Evolutionary conservation across 1,140 invertebrate genomes (phyloP).

Genomic region (Drosophila miranda): DNA sequence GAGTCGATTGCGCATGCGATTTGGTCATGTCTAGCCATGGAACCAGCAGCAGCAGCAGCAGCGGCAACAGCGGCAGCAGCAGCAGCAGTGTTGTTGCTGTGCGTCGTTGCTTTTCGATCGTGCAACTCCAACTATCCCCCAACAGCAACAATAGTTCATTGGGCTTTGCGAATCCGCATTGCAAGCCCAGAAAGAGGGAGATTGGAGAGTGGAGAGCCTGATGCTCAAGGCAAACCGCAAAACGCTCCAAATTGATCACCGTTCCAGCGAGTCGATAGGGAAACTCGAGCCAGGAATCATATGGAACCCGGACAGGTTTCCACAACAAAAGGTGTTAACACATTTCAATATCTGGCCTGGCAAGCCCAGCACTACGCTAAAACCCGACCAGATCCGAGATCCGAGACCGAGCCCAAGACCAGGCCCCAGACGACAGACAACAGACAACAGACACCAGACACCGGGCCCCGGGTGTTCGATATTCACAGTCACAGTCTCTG

Average conservation of each 20-base stretch:
- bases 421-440: too few relatives aligned
- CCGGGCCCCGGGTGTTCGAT: constrained; percentile 7
- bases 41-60: constrained; percentile 14
- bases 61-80: not conserved
- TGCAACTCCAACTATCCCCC: constrained; percentile 34
- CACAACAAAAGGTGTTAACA: constrained; percentile 69
- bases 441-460: too few relatives aligned
- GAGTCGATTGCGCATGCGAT: constrained; percentile 49
- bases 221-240: constrained; percentile 72
- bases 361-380: not conserved
- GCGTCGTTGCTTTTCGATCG: constrained; percentile 14
- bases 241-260: constrained; percentile 27
- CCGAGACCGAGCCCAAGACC: not conserved
- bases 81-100: not conserved
- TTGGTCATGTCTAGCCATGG: constrained; percentile 40
- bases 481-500: constrained; percentile 3
- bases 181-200: constrained; percentile 45
- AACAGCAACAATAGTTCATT: constrained; percentile 73
- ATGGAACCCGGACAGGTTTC: constrained; percentile 51
- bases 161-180: constrained; percentile 78
- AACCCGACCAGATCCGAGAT: constrained; percentile 32
- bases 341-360: constrained; percentile 51
- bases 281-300: constrained; percentile 58
- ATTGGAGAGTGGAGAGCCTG: not conserved
- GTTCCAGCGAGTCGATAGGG: constrained; percentile 8